These are phyloP conservation scores for Poeciliopsis turrubarensis DNA, from an alignment of 2,113 vertebrate genomes.

Conservation along the genomic window DNA sequence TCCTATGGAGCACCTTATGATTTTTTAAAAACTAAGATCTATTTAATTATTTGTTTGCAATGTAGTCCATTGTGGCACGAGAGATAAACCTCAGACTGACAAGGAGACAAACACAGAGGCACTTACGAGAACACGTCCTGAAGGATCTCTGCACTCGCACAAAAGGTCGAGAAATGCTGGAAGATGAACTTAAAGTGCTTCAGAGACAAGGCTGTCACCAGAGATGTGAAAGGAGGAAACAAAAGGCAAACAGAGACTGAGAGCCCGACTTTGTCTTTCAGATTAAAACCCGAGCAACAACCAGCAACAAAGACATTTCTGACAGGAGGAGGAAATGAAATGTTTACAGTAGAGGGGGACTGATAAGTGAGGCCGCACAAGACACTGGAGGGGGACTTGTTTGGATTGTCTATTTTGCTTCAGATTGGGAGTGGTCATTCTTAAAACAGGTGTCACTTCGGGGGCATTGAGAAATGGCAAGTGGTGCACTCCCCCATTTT, in stretches of 20 bases:
- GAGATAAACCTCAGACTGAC: slow-evolving; percentile 67
- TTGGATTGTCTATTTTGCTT: slow-evolving; percentile 55
- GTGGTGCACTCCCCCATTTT: slow-evolving; percentile 33
- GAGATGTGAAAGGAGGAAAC: slow-evolving; percentile 58
- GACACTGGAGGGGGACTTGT: slow-evolving; percentile 55
- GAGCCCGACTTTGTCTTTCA: slow-evolving; percentile 80
- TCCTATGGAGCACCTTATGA: not conserved
- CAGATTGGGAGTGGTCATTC: slow-evolving; percentile 45
- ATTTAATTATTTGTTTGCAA: slow-evolving; percentile 48
- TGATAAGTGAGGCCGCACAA: slow-evolving; percentile 67
- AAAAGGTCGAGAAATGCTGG: slow-evolving; percentile 54
- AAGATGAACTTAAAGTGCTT: slow-evolving; percentile 54
- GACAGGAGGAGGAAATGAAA: slow-evolving; percentile 83
- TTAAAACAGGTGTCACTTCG: slow-evolving; percentile 62
- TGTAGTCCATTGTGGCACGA: slow-evolving; percentile 55
- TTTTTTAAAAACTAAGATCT: not conserved
- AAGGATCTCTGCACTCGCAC: slow-evolving; percentile 50
- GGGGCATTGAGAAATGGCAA: slow-evolving; percentile 57
- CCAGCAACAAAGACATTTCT: slow-evolving; percentile 71
- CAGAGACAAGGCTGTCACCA: slow-evolving; percentile 64
- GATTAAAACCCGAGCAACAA: slow-evolving; percentile 79
- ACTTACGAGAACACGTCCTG: slow-evolving; percentile 59
- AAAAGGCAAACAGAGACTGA: slow-evolving; percentile 61
- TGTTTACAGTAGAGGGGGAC: slow-evolving; percentile 71
- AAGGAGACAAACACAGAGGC: slow-evolving; percentile 56